Conservation (phyloP, 2,888 invertebrate species). For the Andrena minutula region DNA sequence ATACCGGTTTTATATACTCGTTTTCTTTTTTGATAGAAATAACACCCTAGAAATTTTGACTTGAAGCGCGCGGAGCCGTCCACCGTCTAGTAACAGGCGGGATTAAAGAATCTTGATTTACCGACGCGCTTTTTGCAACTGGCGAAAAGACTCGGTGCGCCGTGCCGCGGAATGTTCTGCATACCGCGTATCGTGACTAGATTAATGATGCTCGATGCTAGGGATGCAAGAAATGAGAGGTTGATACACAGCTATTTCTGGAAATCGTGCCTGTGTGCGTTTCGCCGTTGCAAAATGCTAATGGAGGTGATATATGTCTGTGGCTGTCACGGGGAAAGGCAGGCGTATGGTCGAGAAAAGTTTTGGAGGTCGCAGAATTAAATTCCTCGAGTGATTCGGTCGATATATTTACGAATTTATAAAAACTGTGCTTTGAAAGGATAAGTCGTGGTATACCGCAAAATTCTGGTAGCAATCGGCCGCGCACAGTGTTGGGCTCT, state of each 20-base stretch:
- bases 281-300: conserved; percentile 28
- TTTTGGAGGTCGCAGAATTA: not conserved
- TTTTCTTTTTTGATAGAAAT: not conserved
- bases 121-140: not conserved
- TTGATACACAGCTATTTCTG: conserved; percentile 41
- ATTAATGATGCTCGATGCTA: conserved; percentile 44
- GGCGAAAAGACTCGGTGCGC: conserved; percentile 7
- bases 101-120: conserved; percentile 27
- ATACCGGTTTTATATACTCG: not conserved
- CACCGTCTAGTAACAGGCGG: not conserved
- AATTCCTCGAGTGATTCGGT: not conserved
- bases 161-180: conserved; percentile 31
- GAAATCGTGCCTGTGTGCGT: conserved; percentile 38
- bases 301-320: conserved; percentile 6
- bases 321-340: not conserved
- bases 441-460: not conserved
- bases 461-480: not conserved
- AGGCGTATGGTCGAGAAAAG: not conserved
- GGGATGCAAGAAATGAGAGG: conserved; percentile 35
- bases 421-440: not conserved
- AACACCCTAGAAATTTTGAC: not conserved
- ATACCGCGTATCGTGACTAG: conserved; percentile 36
- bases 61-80: not conserved
- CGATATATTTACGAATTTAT: not conserved
- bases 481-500: not conserved